These are phyloP conservation scores for Siniperca knerii DNA, from an alignment of 2,113 vertebrate genomes.

Conservation along the genomic window DNA sequence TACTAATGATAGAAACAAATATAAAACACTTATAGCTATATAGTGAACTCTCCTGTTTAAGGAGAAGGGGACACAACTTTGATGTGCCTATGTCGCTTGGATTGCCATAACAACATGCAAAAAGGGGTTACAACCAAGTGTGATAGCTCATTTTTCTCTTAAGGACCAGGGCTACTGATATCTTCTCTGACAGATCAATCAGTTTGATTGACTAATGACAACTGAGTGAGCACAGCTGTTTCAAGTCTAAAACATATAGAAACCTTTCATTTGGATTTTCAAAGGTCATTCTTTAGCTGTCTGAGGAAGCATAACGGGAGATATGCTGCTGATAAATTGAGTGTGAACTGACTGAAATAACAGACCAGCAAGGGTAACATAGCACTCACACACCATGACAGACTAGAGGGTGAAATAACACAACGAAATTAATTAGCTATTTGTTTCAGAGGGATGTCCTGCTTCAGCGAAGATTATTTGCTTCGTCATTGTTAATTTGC, in stretches of 20 bases:
- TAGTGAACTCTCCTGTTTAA: neutral
- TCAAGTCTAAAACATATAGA: neutral
- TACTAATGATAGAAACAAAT: too few species aligned
- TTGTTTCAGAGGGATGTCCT: conserved; percentile 12
- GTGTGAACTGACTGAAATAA: conserved; percentile 5
- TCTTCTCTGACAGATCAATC: neutral
- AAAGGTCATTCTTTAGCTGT: neutral
- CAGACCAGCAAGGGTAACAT: neutral
- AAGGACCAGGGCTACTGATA: neutral
- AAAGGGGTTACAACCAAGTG: neutral
- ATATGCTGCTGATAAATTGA: neutral
- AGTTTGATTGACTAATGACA: neutral
- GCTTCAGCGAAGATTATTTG: conserved; percentile 16
- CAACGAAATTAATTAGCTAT: conserved; percentile 13
- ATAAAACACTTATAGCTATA: too few species aligned
- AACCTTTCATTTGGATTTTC: neutral
- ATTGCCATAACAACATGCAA: neutral
- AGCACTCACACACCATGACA: neutral
- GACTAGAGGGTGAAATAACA: neutral
- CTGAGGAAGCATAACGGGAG: neutral
- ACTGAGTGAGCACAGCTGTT: neutral
- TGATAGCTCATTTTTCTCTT: neutral
- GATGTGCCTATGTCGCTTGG: neutral
- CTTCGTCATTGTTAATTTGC: conserved; percentile 16
- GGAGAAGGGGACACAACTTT: neutral